A percentile compares a stretch with the other conserved stretches of the same genome.
These are phyloP conservation scores for Colaptes auratus DNA, from an alignment of 2,113 vertebrate species.

Conservation along the genomic window DNA sequence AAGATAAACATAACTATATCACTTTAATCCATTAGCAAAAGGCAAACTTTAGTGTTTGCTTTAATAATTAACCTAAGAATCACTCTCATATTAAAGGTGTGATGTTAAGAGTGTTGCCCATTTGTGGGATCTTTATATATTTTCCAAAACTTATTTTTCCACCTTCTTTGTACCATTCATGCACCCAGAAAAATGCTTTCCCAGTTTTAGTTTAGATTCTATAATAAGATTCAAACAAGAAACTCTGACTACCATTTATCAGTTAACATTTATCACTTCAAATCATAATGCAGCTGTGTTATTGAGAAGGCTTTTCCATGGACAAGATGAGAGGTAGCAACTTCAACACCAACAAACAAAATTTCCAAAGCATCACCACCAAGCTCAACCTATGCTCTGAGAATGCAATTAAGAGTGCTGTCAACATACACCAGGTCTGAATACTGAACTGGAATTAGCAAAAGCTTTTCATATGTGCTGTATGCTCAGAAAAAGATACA, in stretches of 20 bases:
- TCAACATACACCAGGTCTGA: conserved; percentile 38
- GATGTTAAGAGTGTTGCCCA: background rate
- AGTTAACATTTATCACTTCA: conserved; percentile 70
- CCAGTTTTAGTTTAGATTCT: background rate
- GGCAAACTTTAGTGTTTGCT: fast-evolving
- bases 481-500: background rate
- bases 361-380: conserved; percentile 47
- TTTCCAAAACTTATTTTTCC: background rate
- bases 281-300: conserved; percentile 66
- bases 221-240: conserved; percentile 57
- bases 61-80: background rate
- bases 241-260: conserved; percentile 58
- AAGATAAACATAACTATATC: background rate
- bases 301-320: conserved; percentile 61
- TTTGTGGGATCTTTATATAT: background rate
- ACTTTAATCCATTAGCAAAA: background rate
- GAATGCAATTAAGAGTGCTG: conserved; percentile 49
- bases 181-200: background rate
- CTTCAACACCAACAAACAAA: conserved; percentile 48
- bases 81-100: background rate
- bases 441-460: conserved; percentile 49
- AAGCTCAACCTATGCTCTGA: conserved; percentile 19
- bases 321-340: conserved; percentile 50
- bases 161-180: background rate
- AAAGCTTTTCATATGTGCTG: conserved; percentile 4